phyloP scores from a whole-genome alignment of 2,113 vertebrate genomes.

The Petroica traversi region DNA sequence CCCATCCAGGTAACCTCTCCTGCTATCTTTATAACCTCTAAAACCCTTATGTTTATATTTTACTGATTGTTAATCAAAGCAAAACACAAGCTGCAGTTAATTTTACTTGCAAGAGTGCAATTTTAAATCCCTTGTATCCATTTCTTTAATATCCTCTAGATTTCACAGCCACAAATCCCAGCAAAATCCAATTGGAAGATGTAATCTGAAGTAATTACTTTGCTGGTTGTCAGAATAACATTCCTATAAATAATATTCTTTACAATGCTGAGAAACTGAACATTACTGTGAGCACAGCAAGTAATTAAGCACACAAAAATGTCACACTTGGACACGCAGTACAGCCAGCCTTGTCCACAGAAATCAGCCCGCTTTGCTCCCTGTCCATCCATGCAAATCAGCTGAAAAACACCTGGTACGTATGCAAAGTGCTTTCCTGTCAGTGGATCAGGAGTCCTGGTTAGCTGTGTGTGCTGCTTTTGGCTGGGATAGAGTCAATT shows the following conservation, averaged over 20 bases:
- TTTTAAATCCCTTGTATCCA: neutral
- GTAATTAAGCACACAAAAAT: neutral
- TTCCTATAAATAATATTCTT: neutral
- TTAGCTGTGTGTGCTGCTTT: neutral
- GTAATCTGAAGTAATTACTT: neutral
- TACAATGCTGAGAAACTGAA: conserved; percentile 2
- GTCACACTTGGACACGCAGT: neutral
- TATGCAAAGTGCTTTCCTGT: neutral
- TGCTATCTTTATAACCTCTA: neutral
- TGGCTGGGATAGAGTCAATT: neutral
- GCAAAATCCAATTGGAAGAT: neutral
- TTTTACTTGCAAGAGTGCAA: neutral
- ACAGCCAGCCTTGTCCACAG: neutral
- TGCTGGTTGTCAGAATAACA: neutral
- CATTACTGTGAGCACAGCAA: neutral
- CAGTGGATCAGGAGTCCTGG: neutral
- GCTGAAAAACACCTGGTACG: neutral
- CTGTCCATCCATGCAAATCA: neutral
- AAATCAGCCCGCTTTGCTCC: neutral
- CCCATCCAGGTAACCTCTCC: neutral
- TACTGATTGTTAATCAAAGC: neutral
- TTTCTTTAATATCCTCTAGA: neutral
- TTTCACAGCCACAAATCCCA: neutral
- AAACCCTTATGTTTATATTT: neutral
- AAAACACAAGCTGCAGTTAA: neutral